Evolutionary conservation across 2,888 invertebrate species (phyloP).

Genomic region (Ichneumoninae sp.): DNA sequence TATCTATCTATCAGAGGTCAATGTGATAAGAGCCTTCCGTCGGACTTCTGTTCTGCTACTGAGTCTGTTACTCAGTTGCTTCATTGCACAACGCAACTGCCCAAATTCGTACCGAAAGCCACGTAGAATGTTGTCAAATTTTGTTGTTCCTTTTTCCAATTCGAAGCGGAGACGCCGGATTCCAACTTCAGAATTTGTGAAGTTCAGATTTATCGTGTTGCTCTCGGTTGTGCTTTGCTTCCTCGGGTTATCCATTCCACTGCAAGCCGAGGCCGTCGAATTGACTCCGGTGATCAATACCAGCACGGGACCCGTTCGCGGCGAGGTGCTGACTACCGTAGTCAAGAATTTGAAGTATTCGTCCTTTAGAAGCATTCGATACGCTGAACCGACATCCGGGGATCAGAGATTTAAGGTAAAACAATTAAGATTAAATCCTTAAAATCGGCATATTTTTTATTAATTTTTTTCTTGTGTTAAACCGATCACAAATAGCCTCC

Average conservation of each 20-base stretch:
- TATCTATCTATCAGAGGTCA: constrained; percentile 8
- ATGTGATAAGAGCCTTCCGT: background rate
- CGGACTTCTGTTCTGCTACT: background rate
- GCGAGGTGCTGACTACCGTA: constrained; percentile 70
- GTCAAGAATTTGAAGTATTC: constrained; percentile 64
- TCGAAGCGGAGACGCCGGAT: too few relatives aligned
- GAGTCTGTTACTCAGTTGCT: background rate
- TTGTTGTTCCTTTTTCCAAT: background rate
- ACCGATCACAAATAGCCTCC: constrained; percentile 61
- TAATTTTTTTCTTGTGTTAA: background rate
- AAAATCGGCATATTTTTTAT: background rate
- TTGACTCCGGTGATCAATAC: constrained; percentile 67
- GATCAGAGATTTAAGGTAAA: constrained; percentile 74
- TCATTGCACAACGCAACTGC: background rate
- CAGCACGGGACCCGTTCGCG: constrained; percentile 71
- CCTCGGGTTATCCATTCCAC: background rate
- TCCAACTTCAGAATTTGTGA: background rate
- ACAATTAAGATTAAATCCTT: background rate
- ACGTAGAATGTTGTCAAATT: background rate
- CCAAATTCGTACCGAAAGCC: background rate
- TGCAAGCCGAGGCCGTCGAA: constrained; percentile 29
- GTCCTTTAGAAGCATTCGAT: constrained; percentile 75
- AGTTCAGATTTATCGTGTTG: background rate
- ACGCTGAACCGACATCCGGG: constrained; percentile 72
- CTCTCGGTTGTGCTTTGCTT: constrained; percentile 4